phyloP scores from a whole-genome alignment of 1,140 invertebrate genomes.

The Lanistes nyassanus region DNA sequence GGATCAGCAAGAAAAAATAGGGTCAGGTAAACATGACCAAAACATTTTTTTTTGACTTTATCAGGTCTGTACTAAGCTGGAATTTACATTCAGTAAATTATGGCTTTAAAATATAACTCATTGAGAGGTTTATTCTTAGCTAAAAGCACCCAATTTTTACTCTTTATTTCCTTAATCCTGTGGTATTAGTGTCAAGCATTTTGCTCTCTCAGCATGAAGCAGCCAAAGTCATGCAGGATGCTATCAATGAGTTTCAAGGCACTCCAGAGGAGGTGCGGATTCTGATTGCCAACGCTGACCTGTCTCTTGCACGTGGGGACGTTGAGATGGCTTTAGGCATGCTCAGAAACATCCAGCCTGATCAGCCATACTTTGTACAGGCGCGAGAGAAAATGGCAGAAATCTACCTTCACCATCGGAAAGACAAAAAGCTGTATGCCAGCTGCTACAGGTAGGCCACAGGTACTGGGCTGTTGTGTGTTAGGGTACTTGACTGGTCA shows the following conservation, averaged over 20 bases:
- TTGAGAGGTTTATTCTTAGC: too few species aligned
- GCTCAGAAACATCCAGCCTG: constrained; percentile 79
- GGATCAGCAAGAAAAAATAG: too few species aligned
- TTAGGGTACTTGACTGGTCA: neutral
- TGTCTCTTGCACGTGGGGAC: constrained; percentile 83
- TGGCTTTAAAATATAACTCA: too few species aligned
- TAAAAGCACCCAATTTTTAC: too few species aligned
- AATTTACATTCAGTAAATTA: too few species aligned
- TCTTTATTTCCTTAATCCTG: too few species aligned
- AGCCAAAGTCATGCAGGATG: constrained; percentile 82
- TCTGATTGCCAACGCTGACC: constrained; percentile 84
- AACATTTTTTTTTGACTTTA: too few species aligned
- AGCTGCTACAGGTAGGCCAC: constrained; percentile 70
- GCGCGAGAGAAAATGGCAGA: constrained; percentile 91
- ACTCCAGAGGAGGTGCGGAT: constrained; percentile 87
- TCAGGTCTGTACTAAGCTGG: too few species aligned
- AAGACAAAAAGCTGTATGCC: constrained; percentile 79
- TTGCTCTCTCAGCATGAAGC: constrained; percentile 86
- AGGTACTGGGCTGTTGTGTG: too few species aligned
- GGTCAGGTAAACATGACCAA: too few species aligned
- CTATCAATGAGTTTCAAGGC: constrained; percentile 79
- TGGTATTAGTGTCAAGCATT: too few species aligned
- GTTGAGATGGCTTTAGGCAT: constrained; percentile 83
- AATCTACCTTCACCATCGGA: constrained; percentile 87
- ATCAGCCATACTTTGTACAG: constrained; percentile 86